These are phyloP conservation scores for Pithys albifrons DNA, from an alignment of 2,113 vertebrate genomes.

Conservation along the genomic window DNA sequence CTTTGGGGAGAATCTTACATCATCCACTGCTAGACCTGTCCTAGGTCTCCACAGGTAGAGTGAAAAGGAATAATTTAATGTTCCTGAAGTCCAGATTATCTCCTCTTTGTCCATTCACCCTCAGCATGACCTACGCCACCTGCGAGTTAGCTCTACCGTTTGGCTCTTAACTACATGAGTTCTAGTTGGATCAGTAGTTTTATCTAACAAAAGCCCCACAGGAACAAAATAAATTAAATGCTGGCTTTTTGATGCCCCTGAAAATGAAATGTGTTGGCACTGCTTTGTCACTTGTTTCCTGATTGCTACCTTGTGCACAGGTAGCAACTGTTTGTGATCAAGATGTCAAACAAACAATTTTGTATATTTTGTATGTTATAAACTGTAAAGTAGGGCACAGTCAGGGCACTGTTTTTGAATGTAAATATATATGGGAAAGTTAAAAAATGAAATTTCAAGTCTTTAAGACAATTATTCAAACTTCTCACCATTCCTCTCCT, in stretches of 20 bases:
- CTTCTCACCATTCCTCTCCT: neutral
- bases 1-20: neutral
- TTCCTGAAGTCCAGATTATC: neutral
- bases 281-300: neutral
- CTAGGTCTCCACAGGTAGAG: neutral
- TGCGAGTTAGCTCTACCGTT: neutral
- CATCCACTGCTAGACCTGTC: neutral
- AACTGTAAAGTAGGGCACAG: neutral
- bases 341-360: neutral
- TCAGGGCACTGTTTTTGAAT: neutral
- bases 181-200: neutral
- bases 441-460: neutral
- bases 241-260: neutral
- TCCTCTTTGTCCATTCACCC: neutral
- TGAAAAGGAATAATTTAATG: neutral
- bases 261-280: neutral
- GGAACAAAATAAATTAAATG: neutral
- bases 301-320: neutral
- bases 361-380: neutral
- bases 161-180: neutral
- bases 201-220: neutral
- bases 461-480: neutral
- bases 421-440: neutral
- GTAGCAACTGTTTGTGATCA: neutral
- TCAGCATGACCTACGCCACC: neutral